Base-by-base conservation (phyloP, 1,140 invertebrate genomes). In the Drosophila equinoxialis region DNA sequence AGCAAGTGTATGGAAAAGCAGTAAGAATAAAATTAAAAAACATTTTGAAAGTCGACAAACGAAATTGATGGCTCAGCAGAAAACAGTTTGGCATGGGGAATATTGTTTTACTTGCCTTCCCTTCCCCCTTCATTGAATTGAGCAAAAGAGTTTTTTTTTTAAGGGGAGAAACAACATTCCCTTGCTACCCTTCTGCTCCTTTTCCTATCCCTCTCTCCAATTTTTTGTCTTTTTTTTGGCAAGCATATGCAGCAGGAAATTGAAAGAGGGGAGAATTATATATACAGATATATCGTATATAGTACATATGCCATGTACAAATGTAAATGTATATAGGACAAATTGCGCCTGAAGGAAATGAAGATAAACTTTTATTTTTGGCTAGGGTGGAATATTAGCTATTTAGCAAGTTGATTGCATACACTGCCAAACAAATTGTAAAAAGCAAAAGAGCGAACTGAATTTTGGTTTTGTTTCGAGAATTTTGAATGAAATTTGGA, bases 241-340 rank as follows among this genome's bases (percentile, higher is more conserved):
- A 69, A 66, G 59, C 75, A 77, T 62, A 67, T 74, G 71, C 67
- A 70, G 71, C 59, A 74, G 75, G 71, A 77, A 77, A 77, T 74
- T 77, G 57, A 59, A 59, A 59, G 37, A 35, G 57, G 57, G 33
- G 23, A 59, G 57, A 39, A 11, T 20, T 20, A 58, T 17, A 58
- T 58, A 58, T 10, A 37, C 35, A 20, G 1, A 39, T 13, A 13
- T 39, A 39, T 39, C 37, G 37, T 39, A 39, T 39, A 39, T 39
- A 39, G 37, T 39, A 39, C 37, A 39, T 39, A 39, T 39, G 37
- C 11, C 17, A 54, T 23, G 26, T 54, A 48, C 14, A 20, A 17
- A 51, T 51, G 17, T 51, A 51, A 51, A 51, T 51, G 17, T 51
- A 51, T 51, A 51, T 59, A 59, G 57, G 57, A 59, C 57, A 59